phyloP scores from a whole-genome alignment of 2,113 vertebrate species.

The Agapornis roseicollis region DNA sequence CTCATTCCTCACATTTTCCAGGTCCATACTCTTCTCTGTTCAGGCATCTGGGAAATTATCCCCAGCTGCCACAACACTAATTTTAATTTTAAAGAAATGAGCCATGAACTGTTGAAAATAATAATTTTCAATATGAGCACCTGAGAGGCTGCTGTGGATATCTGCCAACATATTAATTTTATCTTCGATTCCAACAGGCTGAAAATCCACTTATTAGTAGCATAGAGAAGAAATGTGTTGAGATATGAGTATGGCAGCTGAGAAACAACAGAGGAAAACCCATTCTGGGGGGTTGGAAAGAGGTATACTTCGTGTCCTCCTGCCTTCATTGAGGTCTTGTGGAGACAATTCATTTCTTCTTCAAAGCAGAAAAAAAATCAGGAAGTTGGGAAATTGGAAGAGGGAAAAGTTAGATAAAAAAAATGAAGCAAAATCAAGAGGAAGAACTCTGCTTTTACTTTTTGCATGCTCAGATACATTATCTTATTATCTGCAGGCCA shows the following conservation, averaged over 20 bases:
- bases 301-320: neutral
- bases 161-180: slow-evolving; percentile 60
- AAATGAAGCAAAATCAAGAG: neutral
- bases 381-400: neutral
- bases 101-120: slow-evolving; percentile 71
- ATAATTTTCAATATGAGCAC: slow-evolving; percentile 66
- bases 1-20: slow-evolving; percentile 31
- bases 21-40: slow-evolving; percentile 42
- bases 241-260: neutral
- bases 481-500: neutral
- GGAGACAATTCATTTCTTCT: neutral
- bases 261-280: neutral
- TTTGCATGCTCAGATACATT: neutral
- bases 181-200: slow-evolving; percentile 34
- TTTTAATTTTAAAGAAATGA: slow-evolving; percentile 78
- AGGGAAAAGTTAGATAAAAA: neutral
- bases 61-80: slow-evolving; percentile 63
- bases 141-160: slow-evolving; percentile 64
- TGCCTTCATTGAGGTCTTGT: neutral
- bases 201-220: neutral
- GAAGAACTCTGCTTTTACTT: neutral
- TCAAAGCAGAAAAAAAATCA: neutral
- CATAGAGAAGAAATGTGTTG: neutral
- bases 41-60: slow-evolving; percentile 69
- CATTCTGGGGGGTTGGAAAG: neutral